Evolutionary conservation across 2,797 vertebrate genomes (phyloP), one percentile per base, ranked within the genome.

Genomic region (Phylloscopus collybita): DNA sequence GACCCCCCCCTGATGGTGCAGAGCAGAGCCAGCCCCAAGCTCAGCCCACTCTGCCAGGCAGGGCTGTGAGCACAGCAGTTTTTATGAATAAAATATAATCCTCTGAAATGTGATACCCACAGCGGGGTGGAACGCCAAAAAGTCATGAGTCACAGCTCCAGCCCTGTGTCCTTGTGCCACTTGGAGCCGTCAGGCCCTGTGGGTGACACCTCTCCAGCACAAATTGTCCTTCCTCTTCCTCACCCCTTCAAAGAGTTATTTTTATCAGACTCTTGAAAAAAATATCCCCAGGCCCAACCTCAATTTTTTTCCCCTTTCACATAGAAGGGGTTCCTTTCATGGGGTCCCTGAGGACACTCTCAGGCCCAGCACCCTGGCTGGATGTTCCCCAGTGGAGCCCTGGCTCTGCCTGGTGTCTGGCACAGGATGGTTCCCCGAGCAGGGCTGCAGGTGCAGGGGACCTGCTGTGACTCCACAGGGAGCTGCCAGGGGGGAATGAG

Each of bases 71-170:
- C 69, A 9, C 79, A 86, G 73, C 30, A 15, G 18, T 29, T 90
- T 80, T 88, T 85, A 75, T 93, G 80, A 88, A 88, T 94, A 90
- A 94, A 92, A 80, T 62, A 21, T n/a, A 75, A 71, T 75, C 73
- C 86, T 60, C 0, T 10, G 14, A 80, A 86, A 90, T 27, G 40
- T 4, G 81, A 85, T 25, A 44, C 71, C 0, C 2, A 22, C 40
- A 62, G 12, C 1, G 5, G 42, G 40, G 7, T 29, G 92, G 82
- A 78, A 80, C 4, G n/a, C 45, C 14, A 40, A 44, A 76, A 78
- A 67, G 82, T 70, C 90, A 34, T 32, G 83, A 93, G 89, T 90
- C 86, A 86, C 71, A 54, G 82, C 65, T 73, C 64, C 75, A 60
- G 74, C 67, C 72, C 60, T 3, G 14, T 56, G 65, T 62, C 92